Evolutionary conservation across 2,888 invertebrate genomes (phyloP), one percentile per base, ranked within the genome.

Genomic region (Catotricha subobsoleta): DNA sequence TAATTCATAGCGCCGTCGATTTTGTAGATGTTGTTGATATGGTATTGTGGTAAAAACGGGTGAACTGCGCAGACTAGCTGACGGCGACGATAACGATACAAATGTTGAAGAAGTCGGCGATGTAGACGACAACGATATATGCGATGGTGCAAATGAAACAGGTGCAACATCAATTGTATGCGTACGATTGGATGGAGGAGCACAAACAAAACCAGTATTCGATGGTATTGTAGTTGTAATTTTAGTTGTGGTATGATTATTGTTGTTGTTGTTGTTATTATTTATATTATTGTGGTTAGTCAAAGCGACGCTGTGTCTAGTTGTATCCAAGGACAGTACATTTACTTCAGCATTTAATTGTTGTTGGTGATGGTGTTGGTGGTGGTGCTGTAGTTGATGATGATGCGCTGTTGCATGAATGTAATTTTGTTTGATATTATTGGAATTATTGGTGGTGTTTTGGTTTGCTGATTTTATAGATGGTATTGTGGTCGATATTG

Each of bases 251-350:
- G 29, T 43, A 18, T 42, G 44, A 44, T 45, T 40, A 48, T 40
- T 41, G 42, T 35, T 48, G 52, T 40, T 46, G 51, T 43, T 48
- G 48, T 40, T 43, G 51, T 42, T 41, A 50, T 48, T 36, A 49
- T 50, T 40, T 41, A 41, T 47, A 46, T 44, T 20, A 50, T 48
- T 44, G 49, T 46, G 23, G 23, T 9, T 36, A 50, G 48, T 36
- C 49, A 48, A 35, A 48, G 50, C 55, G 56, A 53, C 58, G 52
- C 51, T 52, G 44, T 52, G 51, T 49, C 51, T 52, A 48, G 51
- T 47, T 8, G 9, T 44, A 46, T 54, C 54, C 52, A 52, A 50
- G 51, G 54, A 48, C 50, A 54, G 47, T 47, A 50, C 47, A 41
- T 47, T 45, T 43, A 46, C 47, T 43, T 45, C 42, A 33, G 29